Conservation (phyloP, 2,113 vertebrate species). For the Thomomys bottae region DNA sequence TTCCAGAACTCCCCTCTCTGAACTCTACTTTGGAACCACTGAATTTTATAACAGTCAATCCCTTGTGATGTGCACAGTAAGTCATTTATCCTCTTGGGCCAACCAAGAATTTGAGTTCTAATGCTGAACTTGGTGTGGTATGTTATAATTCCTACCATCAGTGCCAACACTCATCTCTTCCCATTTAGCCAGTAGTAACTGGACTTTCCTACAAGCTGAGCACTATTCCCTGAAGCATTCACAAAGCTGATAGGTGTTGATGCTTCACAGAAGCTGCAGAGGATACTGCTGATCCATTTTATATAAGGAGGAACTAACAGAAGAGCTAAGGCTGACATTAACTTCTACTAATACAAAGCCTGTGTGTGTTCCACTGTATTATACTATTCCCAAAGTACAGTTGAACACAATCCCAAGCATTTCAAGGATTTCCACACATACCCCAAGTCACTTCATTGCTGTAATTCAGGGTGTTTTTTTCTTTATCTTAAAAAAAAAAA, state of each 20-base stretch:
- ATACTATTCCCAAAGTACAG: neutral
- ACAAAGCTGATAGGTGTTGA: neutral
- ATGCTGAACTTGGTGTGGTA: neutral
- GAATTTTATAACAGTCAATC: neutral
- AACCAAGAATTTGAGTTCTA: neutral
- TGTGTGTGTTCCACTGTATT: neutral
- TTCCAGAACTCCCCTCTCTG: neutral
- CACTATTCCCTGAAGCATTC: neutral
- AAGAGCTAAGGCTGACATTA: neutral
- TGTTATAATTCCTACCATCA: neutral
- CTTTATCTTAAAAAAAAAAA: neutral
- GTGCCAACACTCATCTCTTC: neutral
- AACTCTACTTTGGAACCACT: neutral
- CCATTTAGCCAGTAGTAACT: neutral
- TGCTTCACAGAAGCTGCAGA: neutral
- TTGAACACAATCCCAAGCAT: neutral
- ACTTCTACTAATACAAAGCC: neutral
- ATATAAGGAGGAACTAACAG: neutral
- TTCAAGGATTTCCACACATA: too few relatives aligned
- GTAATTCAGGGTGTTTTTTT: constrained; percentile 17
- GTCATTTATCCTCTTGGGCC: neutral
- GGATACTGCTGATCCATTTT: neutral
- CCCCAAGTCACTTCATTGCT: neutral
- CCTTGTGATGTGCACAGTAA: neutral
- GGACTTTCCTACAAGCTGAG: neutral